Evolutionary conservation across 2,113 vertebrate genomes (phyloP).

Genomic region (Oophaga pumilio): DNA sequence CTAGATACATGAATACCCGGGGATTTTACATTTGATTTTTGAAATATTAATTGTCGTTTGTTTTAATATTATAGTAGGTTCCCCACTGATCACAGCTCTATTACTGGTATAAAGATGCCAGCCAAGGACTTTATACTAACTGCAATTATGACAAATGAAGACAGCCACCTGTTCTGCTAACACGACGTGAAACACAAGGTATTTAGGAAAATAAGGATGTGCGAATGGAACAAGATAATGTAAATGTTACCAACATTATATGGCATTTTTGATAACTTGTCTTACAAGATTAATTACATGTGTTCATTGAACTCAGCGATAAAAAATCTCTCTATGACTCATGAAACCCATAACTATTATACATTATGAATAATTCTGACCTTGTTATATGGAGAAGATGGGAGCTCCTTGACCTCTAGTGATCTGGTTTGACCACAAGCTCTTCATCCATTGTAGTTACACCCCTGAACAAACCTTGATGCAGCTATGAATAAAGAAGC

Average conservation of each 20-base stretch:
- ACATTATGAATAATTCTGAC: background rate
- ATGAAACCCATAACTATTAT: background rate
- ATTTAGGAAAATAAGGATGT: background rate
- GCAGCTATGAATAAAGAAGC: too few relatives aligned
- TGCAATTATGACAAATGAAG: conserved; percentile 45
- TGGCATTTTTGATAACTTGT: background rate
- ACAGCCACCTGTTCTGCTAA: conserved; percentile 34
- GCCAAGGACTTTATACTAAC: conserved; percentile 11
- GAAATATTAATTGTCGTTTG: background rate
- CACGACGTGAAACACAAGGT: background rate
- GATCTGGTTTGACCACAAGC: too few relatives aligned
- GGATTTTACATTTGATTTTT: background rate
- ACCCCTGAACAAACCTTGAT: too few relatives aligned
- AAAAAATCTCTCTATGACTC: background rate
- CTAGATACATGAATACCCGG: background rate
- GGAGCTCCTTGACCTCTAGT: background rate
- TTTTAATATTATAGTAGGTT: background rate
- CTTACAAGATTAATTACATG: background rate
- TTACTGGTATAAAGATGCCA: background rate
- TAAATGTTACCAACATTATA: background rate
- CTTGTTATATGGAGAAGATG: background rate
- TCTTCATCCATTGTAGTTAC: too few relatives aligned
- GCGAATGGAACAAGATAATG: background rate
- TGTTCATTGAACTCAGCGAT: background rate
- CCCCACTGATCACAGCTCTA: background rate